A percentile compares a stretch with the other conserved stretches of the same genome.
phyloP scores from a whole-genome alignment of 1,140 invertebrate species.

The Penaeus vannamei region DNA sequence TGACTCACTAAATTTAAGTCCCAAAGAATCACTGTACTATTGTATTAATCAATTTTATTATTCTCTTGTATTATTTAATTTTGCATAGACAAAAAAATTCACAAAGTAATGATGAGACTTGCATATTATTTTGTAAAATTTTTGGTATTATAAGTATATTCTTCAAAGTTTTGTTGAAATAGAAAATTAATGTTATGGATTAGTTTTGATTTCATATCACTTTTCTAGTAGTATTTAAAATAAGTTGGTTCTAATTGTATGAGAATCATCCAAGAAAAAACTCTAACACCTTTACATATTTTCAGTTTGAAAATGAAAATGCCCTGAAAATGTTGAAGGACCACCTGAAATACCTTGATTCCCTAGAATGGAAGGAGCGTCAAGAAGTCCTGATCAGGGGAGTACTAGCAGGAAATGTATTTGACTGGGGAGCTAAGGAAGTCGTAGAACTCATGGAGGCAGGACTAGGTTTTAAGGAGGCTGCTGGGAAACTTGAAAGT shows the following conservation, averaged over 20 bases:
- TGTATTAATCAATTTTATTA: constrained; percentile 1
- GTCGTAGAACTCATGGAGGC: constrained; percentile 82
- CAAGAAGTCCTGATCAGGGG: constrained; percentile 77
- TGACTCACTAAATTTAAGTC: constrained; percentile 68
- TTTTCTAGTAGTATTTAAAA: no score
- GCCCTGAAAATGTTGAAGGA: constrained; percentile 75
- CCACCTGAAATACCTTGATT: constrained; percentile 76
- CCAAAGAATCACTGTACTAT: background rate
- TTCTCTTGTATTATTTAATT: background rate
- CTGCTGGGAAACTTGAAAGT: constrained; percentile 59
- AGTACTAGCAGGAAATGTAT: constrained; percentile 89
- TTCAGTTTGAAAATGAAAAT: constrained; percentile 80
- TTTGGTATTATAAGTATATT: background rate
- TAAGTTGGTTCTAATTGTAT: no score
- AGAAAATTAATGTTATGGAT: no score
- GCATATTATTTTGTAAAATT: background rate
- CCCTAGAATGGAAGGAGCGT: constrained; percentile 74
- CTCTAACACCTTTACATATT: constrained; percentile 32
- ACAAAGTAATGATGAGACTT: background rate
- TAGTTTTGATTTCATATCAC: no score
- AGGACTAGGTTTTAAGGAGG: constrained; percentile 81
- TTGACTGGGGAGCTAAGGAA: constrained; percentile 96
- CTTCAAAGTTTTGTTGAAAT: no score
- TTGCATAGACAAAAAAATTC: no score
- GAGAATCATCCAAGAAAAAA: no score